phyloP scores from a whole-genome alignment of 2,797 vertebrate genomes.

The Antrozous pallidus region DNA sequence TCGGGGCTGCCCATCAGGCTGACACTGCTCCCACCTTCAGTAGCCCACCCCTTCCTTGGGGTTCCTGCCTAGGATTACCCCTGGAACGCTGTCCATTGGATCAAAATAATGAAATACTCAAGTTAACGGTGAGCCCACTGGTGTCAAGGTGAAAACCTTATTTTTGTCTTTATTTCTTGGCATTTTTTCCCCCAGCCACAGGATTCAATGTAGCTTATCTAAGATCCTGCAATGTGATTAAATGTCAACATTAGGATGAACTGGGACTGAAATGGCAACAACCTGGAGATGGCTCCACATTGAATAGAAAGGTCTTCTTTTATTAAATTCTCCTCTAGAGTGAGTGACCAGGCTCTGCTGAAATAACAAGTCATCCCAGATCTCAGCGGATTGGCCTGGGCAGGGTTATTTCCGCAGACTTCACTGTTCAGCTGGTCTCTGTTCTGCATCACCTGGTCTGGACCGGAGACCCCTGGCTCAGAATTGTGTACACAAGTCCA shows the following conservation, averaged over 20 bases:
- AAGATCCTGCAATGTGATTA: slow-evolving; percentile 18
- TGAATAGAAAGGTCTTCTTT: neutral
- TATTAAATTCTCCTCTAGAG: neutral
- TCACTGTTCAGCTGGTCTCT: rapidly evolving
- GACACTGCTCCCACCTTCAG: too few species aligned
- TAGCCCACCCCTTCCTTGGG: neutral
- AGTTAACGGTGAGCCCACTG: neutral
- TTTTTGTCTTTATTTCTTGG: neutral
- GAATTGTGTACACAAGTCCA: neutral
- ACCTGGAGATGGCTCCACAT: neutral
- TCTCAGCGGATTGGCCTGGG: neutral
- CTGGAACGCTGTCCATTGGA: neutral
- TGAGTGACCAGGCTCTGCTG: neutral
- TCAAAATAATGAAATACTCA: slow-evolving; percentile 20
- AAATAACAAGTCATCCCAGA: neutral
- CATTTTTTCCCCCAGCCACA: neutral
- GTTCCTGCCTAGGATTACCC: neutral
- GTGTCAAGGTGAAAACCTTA: neutral
- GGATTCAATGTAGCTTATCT: neutral
- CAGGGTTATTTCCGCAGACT: neutral
- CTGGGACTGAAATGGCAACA: slow-evolving; percentile 48
- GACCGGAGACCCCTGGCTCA: neutral
- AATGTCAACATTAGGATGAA: slow-evolving; percentile 33
- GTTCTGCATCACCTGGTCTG: neutral
- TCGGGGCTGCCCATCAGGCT: neutral